Evolutionary conservation across 1,140 invertebrate species (phyloP).

Genomic region (Adoxophyes honmai): DNA sequence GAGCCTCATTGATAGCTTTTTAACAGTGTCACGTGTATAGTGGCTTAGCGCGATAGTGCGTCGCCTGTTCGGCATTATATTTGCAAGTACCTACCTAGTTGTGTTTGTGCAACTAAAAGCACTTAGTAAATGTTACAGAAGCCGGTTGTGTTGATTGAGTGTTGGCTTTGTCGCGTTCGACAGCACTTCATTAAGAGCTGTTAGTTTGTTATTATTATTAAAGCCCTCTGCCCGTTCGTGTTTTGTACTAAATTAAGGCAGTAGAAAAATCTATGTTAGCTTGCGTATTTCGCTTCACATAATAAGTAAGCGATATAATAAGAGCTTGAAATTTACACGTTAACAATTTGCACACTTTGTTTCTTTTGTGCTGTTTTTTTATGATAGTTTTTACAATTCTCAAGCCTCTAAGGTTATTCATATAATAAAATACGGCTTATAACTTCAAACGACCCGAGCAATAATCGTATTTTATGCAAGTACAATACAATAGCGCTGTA

Average conservation of each 20-base stretch:
- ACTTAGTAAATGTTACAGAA: slow-evolving; percentile 12
- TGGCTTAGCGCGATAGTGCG: background rate
- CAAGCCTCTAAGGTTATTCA: too few relatives aligned
- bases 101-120: slow-evolving; percentile 14
- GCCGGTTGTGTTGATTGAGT: slow-evolving; percentile 7
- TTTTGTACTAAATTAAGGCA: background rate
- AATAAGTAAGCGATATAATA: too few relatives aligned
- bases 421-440: too few relatives aligned
- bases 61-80: background rate
- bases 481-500: too few relatives aligned
- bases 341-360: too few relatives aligned
- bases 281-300: too few relatives aligned
- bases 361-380: too few relatives aligned
- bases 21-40: background rate
- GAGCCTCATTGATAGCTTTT: slow-evolving; percentile 3
- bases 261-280: too few relatives aligned
- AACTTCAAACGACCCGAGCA: too few relatives aligned
- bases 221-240: background rate
- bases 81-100: slow-evolving; percentile 6
- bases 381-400: too few relatives aligned
- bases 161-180: slow-evolving; percentile 4
- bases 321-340: too few relatives aligned
- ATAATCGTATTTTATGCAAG: too few relatives aligned
- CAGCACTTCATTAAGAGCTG: slow-evolving; percentile 3
- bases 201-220: slow-evolving; percentile 4